Conservation (phyloP, 2,888 invertebrate species). For the Protophormia terraenovae region DNA sequence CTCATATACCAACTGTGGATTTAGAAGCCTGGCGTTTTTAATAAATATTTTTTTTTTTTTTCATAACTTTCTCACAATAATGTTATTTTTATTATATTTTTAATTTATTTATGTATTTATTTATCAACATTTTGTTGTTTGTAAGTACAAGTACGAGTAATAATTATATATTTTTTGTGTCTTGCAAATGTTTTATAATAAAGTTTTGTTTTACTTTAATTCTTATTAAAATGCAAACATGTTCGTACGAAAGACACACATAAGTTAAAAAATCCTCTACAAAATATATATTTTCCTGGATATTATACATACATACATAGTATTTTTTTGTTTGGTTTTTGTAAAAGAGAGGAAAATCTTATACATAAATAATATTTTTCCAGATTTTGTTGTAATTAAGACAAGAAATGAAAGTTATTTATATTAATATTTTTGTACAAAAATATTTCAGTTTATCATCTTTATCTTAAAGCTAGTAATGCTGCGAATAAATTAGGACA, state of each 20-base stretch:
- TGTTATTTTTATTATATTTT: neutral
- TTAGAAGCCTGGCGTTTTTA: constrained; percentile 84
- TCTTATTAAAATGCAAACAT: neutral
- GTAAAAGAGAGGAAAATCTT: neutral
- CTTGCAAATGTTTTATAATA: neutral
- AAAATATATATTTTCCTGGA: neutral
- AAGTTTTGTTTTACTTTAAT: neutral
- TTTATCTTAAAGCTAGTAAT: too few species aligned
- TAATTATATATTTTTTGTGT: neutral
- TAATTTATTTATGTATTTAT: constrained; percentile 16
- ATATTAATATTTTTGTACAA: too few species aligned
- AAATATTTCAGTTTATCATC: too few species aligned
- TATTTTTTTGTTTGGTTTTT: neutral
- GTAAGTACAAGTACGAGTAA: neutral
- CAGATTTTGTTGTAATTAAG: too few species aligned
- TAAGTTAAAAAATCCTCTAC: neutral
- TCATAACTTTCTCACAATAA: neutral
- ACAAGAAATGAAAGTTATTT: too few species aligned
- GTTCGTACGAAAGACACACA: neutral
- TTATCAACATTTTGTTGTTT: neutral
- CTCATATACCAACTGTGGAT: constrained; percentile 84
- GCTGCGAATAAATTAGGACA: too few species aligned
- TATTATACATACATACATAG: too few species aligned
- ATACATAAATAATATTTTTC: too few species aligned
- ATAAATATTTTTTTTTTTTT: constrained; percentile 6